phyloP scores from a whole-genome alignment of 2,113 vertebrate genomes.

The Ursus arctos region DNA sequence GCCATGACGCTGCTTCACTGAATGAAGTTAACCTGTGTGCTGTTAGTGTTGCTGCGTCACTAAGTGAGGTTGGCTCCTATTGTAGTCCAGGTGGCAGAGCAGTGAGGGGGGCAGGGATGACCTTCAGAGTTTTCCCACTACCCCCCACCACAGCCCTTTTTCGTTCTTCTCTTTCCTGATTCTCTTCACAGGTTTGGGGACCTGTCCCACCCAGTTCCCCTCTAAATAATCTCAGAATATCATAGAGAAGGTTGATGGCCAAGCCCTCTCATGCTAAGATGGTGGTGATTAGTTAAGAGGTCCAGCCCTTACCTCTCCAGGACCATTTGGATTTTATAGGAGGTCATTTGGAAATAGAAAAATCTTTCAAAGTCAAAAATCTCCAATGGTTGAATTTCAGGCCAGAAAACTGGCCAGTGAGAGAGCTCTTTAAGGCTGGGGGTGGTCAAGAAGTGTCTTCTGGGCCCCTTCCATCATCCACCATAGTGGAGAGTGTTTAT shows the following conservation, averaged over 20 bases:
- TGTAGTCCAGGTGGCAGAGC: background rate
- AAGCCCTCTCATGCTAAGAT: background rate
- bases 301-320: background rate
- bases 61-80: background rate
- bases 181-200: background rate
- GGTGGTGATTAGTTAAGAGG: background rate
- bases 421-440: background rate
- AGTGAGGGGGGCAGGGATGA: background rate
- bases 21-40: background rate
- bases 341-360: background rate
- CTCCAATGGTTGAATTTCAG: background rate
- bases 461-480: background rate
- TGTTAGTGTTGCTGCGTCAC: background rate
- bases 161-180: background rate
- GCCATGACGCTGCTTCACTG: background rate
- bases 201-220: background rate
- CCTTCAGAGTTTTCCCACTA: background rate
- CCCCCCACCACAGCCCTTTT: background rate
- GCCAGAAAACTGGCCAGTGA: background rate
- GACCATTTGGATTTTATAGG: conserved; percentile 1
- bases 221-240: background rate
- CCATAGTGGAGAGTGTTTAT: background rate
- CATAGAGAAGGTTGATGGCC: background rate
- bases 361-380: background rate
- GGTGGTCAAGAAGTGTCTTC: background rate